These are phyloP conservation scores for Salvelinus alpinus DNA, from an alignment of 2,113 vertebrate genomes.

Conservation along the genomic window DNA sequence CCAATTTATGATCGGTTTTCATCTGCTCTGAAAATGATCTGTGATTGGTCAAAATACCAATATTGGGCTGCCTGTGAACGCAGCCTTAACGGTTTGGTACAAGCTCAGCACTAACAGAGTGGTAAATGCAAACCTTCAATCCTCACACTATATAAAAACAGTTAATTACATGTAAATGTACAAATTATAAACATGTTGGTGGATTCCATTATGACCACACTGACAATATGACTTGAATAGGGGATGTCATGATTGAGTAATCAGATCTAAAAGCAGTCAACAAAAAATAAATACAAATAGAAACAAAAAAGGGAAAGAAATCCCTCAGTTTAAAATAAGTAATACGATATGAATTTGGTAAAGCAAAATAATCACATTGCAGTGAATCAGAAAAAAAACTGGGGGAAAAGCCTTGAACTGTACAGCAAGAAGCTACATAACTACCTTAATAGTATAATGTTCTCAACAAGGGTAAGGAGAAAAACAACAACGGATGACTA, in stretches of 20 bases:
- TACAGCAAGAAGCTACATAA: too few relatives aligned
- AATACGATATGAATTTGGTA: neutral
- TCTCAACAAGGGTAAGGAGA: too few relatives aligned
- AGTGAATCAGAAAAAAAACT: neutral
- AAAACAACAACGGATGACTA: neutral
- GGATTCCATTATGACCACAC: neutral
- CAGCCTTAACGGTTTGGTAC: neutral
- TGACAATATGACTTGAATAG: constrained; percentile 2
- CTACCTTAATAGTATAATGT: too few relatives aligned
- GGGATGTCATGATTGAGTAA: neutral
- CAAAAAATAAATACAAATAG: neutral
- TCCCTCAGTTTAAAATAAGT: neutral
- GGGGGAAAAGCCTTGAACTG: neutral
- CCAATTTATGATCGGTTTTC: too few relatives aligned
- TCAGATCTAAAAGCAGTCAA: neutral
- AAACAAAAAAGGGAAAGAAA: neutral
- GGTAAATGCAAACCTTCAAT: neutral
- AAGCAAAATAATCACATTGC: neutral
- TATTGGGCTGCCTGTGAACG: too few relatives aligned
- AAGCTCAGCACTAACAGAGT: neutral
- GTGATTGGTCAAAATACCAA: too few relatives aligned
- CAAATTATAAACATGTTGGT: neutral
- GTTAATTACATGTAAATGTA: neutral
- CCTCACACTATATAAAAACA: neutral
- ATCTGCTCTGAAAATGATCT: too few relatives aligned